These are phyloP conservation scores for Dynastes grantii DNA, from an alignment of 2,888 invertebrate species.

Conservation along the genomic window DNA sequence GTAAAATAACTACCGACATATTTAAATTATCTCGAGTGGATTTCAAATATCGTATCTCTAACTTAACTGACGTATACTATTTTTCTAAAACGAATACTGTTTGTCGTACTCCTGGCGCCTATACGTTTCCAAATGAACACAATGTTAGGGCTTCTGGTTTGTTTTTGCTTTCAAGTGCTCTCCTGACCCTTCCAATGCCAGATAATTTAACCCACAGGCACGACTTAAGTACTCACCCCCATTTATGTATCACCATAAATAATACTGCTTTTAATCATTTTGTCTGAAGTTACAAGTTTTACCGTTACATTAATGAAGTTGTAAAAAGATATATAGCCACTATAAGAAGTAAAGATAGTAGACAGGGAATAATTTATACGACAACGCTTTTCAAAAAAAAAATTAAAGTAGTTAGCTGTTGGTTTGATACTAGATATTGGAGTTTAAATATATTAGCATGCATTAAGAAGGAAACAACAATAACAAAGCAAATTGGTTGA, in stretches of 20 bases:
- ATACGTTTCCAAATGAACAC: conserved; percentile 21
- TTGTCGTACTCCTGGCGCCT: conserved; percentile 34
- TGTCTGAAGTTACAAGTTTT: conserved; percentile 16
- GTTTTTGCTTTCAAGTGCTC: conserved; percentile 42
- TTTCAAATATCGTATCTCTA: conserved; percentile 29
- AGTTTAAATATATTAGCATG: too few species aligned
- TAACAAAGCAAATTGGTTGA: too few species aligned
- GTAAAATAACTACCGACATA: not conserved
- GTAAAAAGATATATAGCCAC: not conserved
- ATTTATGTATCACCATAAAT: conserved; percentile 33
- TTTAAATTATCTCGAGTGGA: conserved; percentile 24
- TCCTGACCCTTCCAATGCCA: conserved; percentile 42
- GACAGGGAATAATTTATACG: not conserved
- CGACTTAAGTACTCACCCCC: conserved; percentile 34
- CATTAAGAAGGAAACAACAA: too few species aligned
- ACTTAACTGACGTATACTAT: conserved; percentile 14
- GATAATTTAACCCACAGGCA: conserved; percentile 39
- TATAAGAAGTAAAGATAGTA: not conserved
- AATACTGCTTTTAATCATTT: conserved; percentile 18
- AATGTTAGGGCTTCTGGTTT: conserved; percentile 45
- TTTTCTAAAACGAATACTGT: conserved; percentile 22
- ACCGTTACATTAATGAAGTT: conserved; percentile 9
- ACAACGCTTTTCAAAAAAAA: too few species aligned
- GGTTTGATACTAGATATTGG: too few species aligned
- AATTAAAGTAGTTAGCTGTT: too few species aligned